Evolutionary conservation across 2,113 vertebrate genomes (phyloP), one percentile per base, ranked within the genome.

Genomic region (Lasiurus borealis): DNA sequence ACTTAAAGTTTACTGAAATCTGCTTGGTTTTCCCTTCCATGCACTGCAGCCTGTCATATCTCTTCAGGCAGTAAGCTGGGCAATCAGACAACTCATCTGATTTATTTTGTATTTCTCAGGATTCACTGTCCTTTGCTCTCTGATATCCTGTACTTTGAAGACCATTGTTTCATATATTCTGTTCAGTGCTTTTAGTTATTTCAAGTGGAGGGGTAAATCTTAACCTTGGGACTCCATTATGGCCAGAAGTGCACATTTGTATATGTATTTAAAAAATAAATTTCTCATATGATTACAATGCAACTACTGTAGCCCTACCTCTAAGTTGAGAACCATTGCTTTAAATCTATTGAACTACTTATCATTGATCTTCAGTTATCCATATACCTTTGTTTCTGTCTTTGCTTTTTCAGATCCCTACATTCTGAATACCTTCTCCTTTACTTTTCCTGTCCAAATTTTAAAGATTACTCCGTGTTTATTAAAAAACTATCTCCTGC

Each of bases 211-310:
- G 34, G 36, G 31, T 62, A 78, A 95, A 85, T 85, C n/a, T 16
- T 62, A 78, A 73, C 25, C 29, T 66, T 81, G 23, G 44, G 36
- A 73, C 23, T 48, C 36, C 64, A 66, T n/a, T 48, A 8, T 90
- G 52, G 40, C 15, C 77, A 88, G 29, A 91, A 85, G 72, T 36
- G n/a, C 18, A 68, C 48, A 59, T 82, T 36, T 91, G 27, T 73
- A 54, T 90, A 71, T 76, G 13, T 54, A 75, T 82, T 78, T 86
- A 34, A 88, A 83, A 91, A 66, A 78, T 88, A 73, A 84, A 68
- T 89, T 75, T 68, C 25, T 80, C 19, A 15, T 57, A 15, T 94
- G 48, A 81, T 72, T 85, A 77, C 48, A 46, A 71, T 77, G 36
- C 10, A 92, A 34, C 25, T 19, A 73, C 29, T 46, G 31, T 76